phyloP scores from a whole-genome alignment of 2,888 invertebrate genomes.

The Sarcophaga caerulescens region DNA sequence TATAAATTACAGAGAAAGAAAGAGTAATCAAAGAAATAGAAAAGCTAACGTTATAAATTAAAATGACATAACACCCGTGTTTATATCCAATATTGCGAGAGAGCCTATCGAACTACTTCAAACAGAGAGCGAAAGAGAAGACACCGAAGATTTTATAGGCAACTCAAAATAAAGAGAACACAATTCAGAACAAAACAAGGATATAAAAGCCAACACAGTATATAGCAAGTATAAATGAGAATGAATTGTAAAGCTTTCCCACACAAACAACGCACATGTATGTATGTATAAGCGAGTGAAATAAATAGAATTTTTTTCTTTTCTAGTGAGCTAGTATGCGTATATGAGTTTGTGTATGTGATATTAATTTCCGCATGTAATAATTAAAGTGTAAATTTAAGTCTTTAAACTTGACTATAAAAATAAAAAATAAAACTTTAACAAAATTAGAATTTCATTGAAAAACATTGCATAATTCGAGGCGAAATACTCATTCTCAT shows the following conservation, averaged over 20 bases:
- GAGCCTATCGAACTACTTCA: not conserved
- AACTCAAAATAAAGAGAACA: not conserved
- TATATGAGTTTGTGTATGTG: not conserved
- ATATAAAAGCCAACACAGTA: not conserved
- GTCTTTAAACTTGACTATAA: not conserved
- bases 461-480: no score
- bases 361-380: not conserved
- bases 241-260: no score
- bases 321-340: not conserved
- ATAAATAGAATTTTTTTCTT: not conserved
- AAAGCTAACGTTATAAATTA: slow-evolving; percentile 35
- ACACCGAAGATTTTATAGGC: not conserved
- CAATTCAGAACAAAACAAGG: not conserved
- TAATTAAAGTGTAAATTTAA: not conserved
- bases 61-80: slow-evolving; percentile 44
- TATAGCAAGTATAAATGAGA: no score
- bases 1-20: slow-evolving; percentile 16
- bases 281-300: not conserved
- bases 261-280: not conserved
- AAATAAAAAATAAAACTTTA: not conserved
- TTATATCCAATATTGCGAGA: not conserved
- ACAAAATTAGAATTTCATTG: no score
- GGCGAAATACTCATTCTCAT: no score
- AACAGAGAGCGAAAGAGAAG: slow-evolving; percentile 5
- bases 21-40: not conserved